Base-by-base conservation (phyloP, 2,888 invertebrate species). In the Sympetrum striolatum region DNA sequence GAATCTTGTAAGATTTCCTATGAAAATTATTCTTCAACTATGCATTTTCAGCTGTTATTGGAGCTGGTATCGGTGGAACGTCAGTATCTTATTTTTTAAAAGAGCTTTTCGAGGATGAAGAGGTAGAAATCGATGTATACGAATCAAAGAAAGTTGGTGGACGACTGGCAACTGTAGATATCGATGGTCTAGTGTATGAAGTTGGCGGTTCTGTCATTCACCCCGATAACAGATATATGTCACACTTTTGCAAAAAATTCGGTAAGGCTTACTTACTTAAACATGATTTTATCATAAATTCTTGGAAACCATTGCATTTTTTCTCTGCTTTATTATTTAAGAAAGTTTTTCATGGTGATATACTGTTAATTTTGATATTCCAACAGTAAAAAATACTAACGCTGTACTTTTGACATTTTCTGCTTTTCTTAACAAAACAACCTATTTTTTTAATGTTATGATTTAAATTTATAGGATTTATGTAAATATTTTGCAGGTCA, bases 11-110 rank as follows among this genome's bases (percentile, higher is more conserved):
- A 64, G 1, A 18, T 25, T 10, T 25, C 25, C 10, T 31, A 12
- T 73, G 25, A 25, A 12, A 31, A 31, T 1, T 25, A 4, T 73
- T 73, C 0, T 31, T 80, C 81, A 82, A 64, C n/a, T 81, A 60
- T 86, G 91, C 91, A 90, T 92, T 93, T 92, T 58, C 92, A 96
- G 96, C 95, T 58, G 94, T 96, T 53, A 93, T 96, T 91, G 96
- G 96, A 25, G 95, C 94, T 81, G 96, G 96, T 12, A 95, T 96
- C 82, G 95, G 96, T 73, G 96, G 96, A 39, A 94, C 96, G 2
- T 94, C 96, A 0, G 93, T 95, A 25, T 95, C 96, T 0, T 95
- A 95, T 93, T 96, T 95, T 92, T 93, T 96, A 12, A 93, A 94
- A 15, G 93, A 95, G 92, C 92, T 93, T 86, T 93, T 94, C 80